These are phyloP conservation scores for Ceyx melanurus DNA, from an alignment of 2,113 vertebrate species.

Conservation along the genomic window DNA sequence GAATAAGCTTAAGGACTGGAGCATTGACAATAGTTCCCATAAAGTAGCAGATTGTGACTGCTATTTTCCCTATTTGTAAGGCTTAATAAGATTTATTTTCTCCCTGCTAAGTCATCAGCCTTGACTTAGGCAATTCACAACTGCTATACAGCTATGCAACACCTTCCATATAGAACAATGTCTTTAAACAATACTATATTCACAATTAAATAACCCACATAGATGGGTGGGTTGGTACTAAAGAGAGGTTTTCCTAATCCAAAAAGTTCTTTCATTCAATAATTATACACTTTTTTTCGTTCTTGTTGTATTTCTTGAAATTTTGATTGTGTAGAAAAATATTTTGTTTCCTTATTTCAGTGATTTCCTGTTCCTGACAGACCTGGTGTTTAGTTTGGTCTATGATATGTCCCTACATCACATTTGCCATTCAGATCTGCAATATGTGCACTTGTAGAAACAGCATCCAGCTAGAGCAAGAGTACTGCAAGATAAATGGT, in stretches of 20 bases:
- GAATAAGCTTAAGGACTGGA: neutral
- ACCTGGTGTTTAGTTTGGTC: neutral
- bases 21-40: neutral
- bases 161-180: neutral
- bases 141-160: neutral
- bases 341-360: neutral
- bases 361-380: neutral
- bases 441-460: neutral
- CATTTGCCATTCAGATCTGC: neutral
- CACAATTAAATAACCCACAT: neutral
- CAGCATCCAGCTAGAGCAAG: neutral
- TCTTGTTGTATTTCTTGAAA: neutral
- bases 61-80: neutral
- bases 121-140: neutral
- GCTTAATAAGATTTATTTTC: neutral
- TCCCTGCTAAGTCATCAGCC: neutral
- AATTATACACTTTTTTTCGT: neutral
- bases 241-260: neutral
- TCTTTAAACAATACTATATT: neutral
- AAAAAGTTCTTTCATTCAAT: neutral
- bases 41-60: neutral
- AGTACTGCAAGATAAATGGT: neutral
- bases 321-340: neutral
- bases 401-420: neutral
- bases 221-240: neutral